These are phyloP conservation scores for Bolinopsis microptera DNA, from an alignment of 37 sponge, comb jelly and placozoan genomes.

Conservation along the genomic window DNA sequence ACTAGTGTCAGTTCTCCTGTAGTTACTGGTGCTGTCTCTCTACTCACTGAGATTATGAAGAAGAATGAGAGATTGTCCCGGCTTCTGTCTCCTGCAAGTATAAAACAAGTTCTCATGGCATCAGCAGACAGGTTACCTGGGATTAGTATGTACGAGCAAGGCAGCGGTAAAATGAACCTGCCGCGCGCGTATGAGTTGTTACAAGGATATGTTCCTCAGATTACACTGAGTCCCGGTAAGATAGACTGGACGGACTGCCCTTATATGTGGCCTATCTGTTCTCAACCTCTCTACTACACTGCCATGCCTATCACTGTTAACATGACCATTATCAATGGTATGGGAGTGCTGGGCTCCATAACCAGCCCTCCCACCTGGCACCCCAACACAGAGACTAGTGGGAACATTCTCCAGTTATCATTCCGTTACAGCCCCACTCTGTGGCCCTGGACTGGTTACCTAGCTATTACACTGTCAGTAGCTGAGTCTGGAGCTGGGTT, in stretches of 20 bases:
- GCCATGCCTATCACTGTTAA: conserved; percentile 88
- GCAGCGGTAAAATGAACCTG: conserved; percentile 58
- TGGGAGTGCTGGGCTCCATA: conserved; percentile 90
- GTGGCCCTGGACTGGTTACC: conserved; percentile 99
- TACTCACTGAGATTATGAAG: conserved; percentile 70
- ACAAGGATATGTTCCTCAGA: conserved; percentile 57
- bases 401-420: conserved; percentile 72
- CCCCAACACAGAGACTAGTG: conserved; percentile 14
- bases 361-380: conserved; percentile 68
- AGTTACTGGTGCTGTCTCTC: conserved; percentile 92
- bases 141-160: conserved; percentile 97
- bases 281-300: conserved; percentile 93
- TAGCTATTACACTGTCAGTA: conserved; percentile 81
- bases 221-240: conserved; percentile 80
- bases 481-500: conserved; percentile 69
- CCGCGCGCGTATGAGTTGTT: conserved; percentile 38
- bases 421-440: conserved; percentile 77
- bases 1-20: conserved; percentile 99
- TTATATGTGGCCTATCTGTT: conserved; percentile 99
- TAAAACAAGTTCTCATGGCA: conserved; percentile 94
- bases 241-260: conserved; percentile 96
- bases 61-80: conserved; percentile 48
- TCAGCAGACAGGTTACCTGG: conserved; percentile 83
- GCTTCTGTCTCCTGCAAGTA: conserved; percentile 81
- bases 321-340: conserved; percentile 97